Conservation (phyloP, 1,140 invertebrate species). For the Drosophila kikkawai region DNA sequence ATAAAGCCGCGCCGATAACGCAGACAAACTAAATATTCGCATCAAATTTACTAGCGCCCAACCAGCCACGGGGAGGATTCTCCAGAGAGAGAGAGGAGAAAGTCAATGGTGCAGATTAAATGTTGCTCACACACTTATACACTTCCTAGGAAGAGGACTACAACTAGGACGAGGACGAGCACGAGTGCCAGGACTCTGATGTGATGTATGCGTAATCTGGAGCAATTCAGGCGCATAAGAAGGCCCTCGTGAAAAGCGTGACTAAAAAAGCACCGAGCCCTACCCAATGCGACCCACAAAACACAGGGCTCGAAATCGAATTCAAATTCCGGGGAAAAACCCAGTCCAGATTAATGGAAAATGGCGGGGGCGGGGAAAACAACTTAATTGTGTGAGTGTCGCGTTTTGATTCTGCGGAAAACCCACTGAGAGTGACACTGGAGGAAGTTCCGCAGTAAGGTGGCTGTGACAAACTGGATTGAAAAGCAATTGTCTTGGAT, state of each 20-base stretch:
- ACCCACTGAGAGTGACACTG: slow-evolving; percentile 31
- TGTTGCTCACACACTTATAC: slow-evolving; percentile 56
- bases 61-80: slow-evolving; percentile 5
- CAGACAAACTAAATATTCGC: slow-evolving; percentile 81
- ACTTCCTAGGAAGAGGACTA: slow-evolving; percentile 1
- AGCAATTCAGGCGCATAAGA: slow-evolving; percentile 84
- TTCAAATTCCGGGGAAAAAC: slow-evolving; percentile 68
- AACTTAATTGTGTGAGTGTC: slow-evolving; percentile 78
- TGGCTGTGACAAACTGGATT: slow-evolving; percentile 70
- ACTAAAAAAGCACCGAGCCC: slow-evolving; percentile 36
- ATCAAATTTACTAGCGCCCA: slow-evolving; percentile 74
- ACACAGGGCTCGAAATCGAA: slow-evolving; percentile 62
- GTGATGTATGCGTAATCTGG: slow-evolving; percentile 79
- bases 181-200: slow-evolving; percentile 14
- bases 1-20: slow-evolving; percentile 82
- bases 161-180: neutral
- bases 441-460: slow-evolving; percentile 27
- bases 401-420: slow-evolving; percentile 70
- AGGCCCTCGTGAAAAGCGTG: slow-evolving; percentile 66
- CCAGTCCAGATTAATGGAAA: slow-evolving; percentile 22
- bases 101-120: slow-evolving; percentile 85
- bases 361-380: slow-evolving; percentile 24
- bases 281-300: slow-evolving; percentile 40
- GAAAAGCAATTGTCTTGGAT: slow-evolving; percentile 84
- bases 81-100: slow-evolving; percentile 34